A percentile compares a stretch with the other conserved stretches of the same genome.
Conservation (phyloP, 2,797 vertebrate species). For the Cyprinella venusta region DNA sequence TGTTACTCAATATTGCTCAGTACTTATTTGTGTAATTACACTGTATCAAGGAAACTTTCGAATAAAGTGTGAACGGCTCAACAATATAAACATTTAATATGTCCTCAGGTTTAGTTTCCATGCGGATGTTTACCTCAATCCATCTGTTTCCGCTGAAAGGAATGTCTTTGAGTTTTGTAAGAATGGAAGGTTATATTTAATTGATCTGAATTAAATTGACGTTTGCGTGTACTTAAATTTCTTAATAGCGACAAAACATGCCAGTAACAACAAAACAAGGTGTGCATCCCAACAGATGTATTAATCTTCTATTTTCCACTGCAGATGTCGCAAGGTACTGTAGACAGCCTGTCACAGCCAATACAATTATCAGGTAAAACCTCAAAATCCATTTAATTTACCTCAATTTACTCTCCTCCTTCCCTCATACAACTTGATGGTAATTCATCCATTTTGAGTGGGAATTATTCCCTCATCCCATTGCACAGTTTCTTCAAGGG, state of each 20-base stretch:
- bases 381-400: constrained; percentile 36
- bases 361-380: constrained; percentile 56
- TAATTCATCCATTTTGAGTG: neutral
- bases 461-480: constrained; percentile 4
- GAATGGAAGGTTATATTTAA: constrained; percentile 59
- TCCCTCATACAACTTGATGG: constrained; percentile 2
- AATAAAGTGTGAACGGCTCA: neutral
- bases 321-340: constrained; percentile 50
- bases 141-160: constrained; percentile 67
- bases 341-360: constrained; percentile 52
- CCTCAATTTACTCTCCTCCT: constrained; percentile 41
- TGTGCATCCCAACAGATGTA: constrained; percentile 66
- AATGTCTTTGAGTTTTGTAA: constrained; percentile 69
- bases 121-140: constrained; percentile 14
- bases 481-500: neutral
- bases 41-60: neutral
- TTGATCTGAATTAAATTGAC: constrained; percentile 66
- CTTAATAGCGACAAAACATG: constrained; percentile 60
- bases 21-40: neutral
- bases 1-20: neutral
- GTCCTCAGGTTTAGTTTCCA: neutral
- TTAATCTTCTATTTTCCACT: constrained; percentile 59
- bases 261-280: constrained; percentile 66
- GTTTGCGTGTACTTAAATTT: constrained; percentile 62
- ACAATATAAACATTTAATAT: neutral